Evolutionary conservation across 1,140 invertebrate species (phyloP).

Genomic region (Ostrea edulis): DNA sequence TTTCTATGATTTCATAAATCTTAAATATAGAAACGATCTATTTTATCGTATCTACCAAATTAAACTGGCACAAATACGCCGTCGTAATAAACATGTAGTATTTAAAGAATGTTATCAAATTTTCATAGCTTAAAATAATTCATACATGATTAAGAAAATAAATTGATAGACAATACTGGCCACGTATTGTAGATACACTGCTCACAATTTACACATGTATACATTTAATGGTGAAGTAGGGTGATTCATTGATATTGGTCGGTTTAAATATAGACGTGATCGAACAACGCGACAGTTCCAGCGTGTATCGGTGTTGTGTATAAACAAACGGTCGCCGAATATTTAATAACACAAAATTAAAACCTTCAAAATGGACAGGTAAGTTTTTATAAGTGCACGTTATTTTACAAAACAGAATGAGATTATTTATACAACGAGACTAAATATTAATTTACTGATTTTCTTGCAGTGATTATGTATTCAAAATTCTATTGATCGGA

Average conservation of each 20-base stretch:
- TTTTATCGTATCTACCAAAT: no score
- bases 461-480: conserved; percentile 36
- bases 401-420: neutral
- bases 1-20: no score
- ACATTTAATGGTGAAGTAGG: no score
- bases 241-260: neutral
- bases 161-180: no score
- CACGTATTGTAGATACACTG: no score
- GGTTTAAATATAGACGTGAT: conserved; percentile 14
- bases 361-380: neutral
- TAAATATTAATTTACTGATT: neutral
- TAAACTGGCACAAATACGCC: no score
- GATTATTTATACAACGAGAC: neutral
- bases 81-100: no score
- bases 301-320: neutral
- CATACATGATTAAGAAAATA: no score
- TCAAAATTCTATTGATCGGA: conserved; percentile 29
- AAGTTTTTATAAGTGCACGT: neutral
- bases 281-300: neutral
- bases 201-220: no score
- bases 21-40: no score
- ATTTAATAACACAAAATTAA: conserved; percentile 8
- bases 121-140: no score
- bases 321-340: neutral
- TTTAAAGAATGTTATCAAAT: no score